Conservation (phyloP, 2,888 invertebrate species). For the Meganola albula region DNA sequence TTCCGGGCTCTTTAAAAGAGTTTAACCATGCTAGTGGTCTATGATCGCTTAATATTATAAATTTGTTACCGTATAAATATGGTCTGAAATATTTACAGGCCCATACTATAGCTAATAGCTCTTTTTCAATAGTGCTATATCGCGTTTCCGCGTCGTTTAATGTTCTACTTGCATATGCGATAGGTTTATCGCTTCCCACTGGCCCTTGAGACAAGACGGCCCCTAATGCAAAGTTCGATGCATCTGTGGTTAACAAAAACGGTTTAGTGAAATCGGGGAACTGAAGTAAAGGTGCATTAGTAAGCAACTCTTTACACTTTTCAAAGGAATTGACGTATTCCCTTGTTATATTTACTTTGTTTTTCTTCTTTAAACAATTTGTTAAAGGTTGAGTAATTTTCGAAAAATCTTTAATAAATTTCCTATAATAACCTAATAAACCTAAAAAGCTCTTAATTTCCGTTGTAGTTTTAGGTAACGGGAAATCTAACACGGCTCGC, state of each 20-base stretch:
- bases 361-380: conserved; percentile 1
- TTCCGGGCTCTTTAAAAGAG: background rate
- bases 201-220: conserved; percentile 24
- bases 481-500: conserved; percentile 23
- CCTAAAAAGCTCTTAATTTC: conserved; percentile 40
- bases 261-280: conserved; percentile 21
- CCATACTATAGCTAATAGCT: conserved; percentile 7
- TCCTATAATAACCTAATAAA: conserved; percentile 41
- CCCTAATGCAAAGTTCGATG: conserved; percentile 22
- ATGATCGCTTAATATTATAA: conserved; percentile 5
- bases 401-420: conserved; percentile 35
- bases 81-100: conserved; percentile 7
- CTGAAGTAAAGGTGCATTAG: conserved; percentile 5
- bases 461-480: conserved; percentile 22
- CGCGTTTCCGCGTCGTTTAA: conserved; percentile 3
- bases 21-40: background rate
- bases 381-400: conserved; percentile 21
- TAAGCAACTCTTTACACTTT: conserved; percentile 10
- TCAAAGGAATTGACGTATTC: conserved; percentile 12
- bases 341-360: conserved; percentile 9
- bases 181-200: conserved; percentile 20
- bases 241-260: conserved; percentile 24
- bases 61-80: conserved; percentile 6
- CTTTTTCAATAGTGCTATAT: conserved; percentile 6
- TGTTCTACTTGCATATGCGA: conserved; percentile 14